Evolutionary conservation across 1,140 invertebrate genomes (phyloP).

Genomic region (Rhynchophorus ferrugineus): DNA sequence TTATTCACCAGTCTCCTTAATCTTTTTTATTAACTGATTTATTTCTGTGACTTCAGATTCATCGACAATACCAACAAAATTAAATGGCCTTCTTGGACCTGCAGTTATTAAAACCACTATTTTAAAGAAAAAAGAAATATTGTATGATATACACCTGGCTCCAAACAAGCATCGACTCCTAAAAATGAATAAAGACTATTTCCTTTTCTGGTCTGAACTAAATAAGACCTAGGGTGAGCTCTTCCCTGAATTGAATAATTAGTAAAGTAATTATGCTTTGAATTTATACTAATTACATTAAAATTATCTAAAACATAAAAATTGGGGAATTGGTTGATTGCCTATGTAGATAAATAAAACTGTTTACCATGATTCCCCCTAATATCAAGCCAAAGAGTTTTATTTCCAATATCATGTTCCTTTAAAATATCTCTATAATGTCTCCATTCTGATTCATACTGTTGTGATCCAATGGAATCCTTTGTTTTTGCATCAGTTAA

Average conservation of each 20-base stretch:
- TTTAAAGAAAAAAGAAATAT: not conserved
- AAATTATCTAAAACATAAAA: slow-evolving; percentile 71
- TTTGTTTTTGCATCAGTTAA: slow-evolving; percentile 80
- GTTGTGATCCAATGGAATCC: slow-evolving; percentile 72
- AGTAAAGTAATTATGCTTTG: slow-evolving; percentile 68
- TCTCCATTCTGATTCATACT: slow-evolving; percentile 79
- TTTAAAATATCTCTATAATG: slow-evolving; percentile 67
- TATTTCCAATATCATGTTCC: slow-evolving; percentile 57
- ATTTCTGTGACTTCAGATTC: slow-evolving; percentile 52
- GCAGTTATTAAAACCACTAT: not conserved
- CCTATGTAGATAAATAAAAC: slow-evolving; percentile 14
- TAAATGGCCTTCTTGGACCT: slow-evolving; percentile 77
- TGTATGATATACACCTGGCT: slow-evolving; percentile 50
- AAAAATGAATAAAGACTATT: slow-evolving; percentile 68
- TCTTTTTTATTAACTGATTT: slow-evolving; percentile 45
- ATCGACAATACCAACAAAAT: slow-evolving; percentile 77
- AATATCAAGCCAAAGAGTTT: slow-evolving; percentile 82
- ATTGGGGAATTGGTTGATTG: not conserved
- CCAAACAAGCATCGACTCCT: slow-evolving; percentile 79
- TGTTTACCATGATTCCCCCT: slow-evolving; percentile 87
- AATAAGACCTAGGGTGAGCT: slow-evolving; percentile 65
- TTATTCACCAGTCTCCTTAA: slow-evolving; percentile 35
- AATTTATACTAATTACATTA: slow-evolving; percentile 63
- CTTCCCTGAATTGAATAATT: slow-evolving; percentile 76
- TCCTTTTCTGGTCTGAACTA: slow-evolving; percentile 54